phyloP scores from a whole-genome alignment of 2,888 invertebrate species.

The Monopis laevigella region DNA sequence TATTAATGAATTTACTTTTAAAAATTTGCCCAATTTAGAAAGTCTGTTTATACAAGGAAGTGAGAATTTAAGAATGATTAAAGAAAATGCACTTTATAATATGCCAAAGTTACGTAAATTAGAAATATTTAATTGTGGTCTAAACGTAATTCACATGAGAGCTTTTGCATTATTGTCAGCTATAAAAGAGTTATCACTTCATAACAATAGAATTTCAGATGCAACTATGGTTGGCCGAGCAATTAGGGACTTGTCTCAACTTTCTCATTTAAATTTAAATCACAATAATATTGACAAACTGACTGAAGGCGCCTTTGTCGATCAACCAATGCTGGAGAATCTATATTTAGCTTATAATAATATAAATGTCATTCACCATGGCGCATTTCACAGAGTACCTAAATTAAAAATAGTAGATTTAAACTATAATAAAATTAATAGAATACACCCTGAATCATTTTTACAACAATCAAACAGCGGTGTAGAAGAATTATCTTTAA shows the following conservation, averaged over 20 bases:
- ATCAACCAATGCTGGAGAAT: slow-evolving; percentile 74
- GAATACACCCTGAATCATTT: slow-evolving; percentile 85
- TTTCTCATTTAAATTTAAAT: slow-evolving; percentile 76
- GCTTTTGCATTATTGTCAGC: slow-evolving; percentile 77
- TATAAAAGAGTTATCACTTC: slow-evolving; percentile 74
- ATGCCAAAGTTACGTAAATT: slow-evolving; percentile 74
- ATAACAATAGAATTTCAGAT: slow-evolving; percentile 78
- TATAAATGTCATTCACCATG: slow-evolving; percentile 79
- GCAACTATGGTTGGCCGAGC: slow-evolving; percentile 85
- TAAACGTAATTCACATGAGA: slow-evolving; percentile 81
- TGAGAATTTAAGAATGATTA: slow-evolving; percentile 71
- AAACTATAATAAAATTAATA: slow-evolving; percentile 78
- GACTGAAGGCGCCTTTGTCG: slow-evolving; percentile 81
- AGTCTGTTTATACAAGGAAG: slow-evolving; percentile 79
- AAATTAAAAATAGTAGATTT: slow-evolving; percentile 77
- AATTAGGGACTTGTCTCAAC: slow-evolving; percentile 76
- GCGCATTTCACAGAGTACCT: slow-evolving; percentile 83
- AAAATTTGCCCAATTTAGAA: slow-evolving; percentile 76
- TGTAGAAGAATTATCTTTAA: slow-evolving; percentile 80
- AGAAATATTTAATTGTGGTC: slow-evolving; percentile 80
- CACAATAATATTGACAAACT: slow-evolving; percentile 76
- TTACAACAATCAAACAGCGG: slow-evolving; percentile 77
- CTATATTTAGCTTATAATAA: slow-evolving; percentile 76
- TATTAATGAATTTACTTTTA: slow-evolving; percentile 74
- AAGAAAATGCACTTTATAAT: slow-evolving; percentile 77